Evolutionary conservation across 2,888 invertebrate genomes (phyloP).

Genomic region (Trachelus troglodyta): DNA sequence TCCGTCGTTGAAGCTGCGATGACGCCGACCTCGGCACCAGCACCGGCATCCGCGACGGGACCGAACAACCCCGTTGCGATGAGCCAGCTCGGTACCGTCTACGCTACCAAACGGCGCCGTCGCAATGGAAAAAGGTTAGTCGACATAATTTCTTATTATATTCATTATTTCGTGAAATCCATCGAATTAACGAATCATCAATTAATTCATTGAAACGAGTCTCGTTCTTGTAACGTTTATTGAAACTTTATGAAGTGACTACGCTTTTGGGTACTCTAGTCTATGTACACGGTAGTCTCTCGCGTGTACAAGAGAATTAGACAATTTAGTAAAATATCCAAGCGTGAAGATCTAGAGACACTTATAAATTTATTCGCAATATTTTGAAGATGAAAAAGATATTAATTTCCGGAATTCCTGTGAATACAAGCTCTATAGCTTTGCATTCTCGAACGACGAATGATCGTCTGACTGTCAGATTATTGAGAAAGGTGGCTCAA

Average conservation of each 20-base stretch:
- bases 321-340: not conserved
- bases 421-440: not conserved
- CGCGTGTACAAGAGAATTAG: too few species aligned
- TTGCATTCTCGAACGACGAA: not conserved
- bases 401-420: not conserved
- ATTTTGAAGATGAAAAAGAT: not conserved
- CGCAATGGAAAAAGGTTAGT: slow-evolving; percentile 96
- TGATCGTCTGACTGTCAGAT: not conserved
- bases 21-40: slow-evolving; percentile 62
- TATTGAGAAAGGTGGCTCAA: slow-evolving; percentile 7
- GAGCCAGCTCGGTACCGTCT: slow-evolving; percentile 95
- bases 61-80: slow-evolving; percentile 69
- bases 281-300: not conserved
- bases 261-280: not conserved
- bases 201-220: not conserved
- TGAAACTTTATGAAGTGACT: not conserved
- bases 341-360: not conserved
- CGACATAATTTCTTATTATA: not conserved
- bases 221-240: not conserved
- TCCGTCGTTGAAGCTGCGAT: slow-evolving; percentile 40
- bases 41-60: slow-evolving; percentile 54
- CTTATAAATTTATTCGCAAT: not conserved
- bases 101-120: slow-evolving; percentile 94
- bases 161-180: slow-evolving; percentile 20
- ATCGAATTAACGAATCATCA: slow-evolving; percentile 11